Evolutionary conservation across 2,888 invertebrate genomes (phyloP), one percentile per base, ranked within the genome.

Genomic region (Hecatera dysodea): DNA sequence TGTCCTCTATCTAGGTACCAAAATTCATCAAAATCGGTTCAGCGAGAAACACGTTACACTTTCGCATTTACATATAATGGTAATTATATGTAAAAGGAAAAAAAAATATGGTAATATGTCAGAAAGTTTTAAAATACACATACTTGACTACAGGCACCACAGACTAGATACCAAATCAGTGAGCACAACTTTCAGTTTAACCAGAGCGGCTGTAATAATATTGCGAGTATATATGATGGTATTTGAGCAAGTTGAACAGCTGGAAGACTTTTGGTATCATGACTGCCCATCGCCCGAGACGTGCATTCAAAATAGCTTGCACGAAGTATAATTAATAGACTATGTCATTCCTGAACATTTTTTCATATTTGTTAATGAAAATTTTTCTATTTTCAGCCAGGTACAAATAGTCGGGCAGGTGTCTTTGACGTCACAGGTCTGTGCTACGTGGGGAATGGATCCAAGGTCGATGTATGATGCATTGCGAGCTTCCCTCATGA

Each of bases 351-450:
- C 9, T 61, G 19, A 27, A 52, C 12, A 15, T 61, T 50, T 72
- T 63, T 68, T 67, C 46, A 39, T 48, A 33, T 29, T 9, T 64
- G 52, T 63, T 71, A 80, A 75, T 71, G 68, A 78, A 80, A 84
- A 72, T 12, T 33, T 27, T 53, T 60, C 76, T 84, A 84, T 81
- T 79, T 76, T 70, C 57, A 72, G 50, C 63, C 36, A 64, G 33
- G 60, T 77, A 81, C 75, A 82, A 75, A 84, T 82, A 78, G 71
- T 44, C 55, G 48, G 72, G 70, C 83, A 84, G 83, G 83, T 84
- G 83, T 72, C 67, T 66, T 65, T 42, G 53, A 71, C 66, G 72
- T 67, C 75, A 79, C 59, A 73, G 80, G 59, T 72, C 80, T 64
- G 46, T 7, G 64, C 46, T 55, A 75, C 75, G 68, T 48, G 73